Evolutionary conservation across 2,113 vertebrate species (phyloP), one percentile per base, ranked within the genome.

Genomic region (Poicephalus gulielmi): DNA sequence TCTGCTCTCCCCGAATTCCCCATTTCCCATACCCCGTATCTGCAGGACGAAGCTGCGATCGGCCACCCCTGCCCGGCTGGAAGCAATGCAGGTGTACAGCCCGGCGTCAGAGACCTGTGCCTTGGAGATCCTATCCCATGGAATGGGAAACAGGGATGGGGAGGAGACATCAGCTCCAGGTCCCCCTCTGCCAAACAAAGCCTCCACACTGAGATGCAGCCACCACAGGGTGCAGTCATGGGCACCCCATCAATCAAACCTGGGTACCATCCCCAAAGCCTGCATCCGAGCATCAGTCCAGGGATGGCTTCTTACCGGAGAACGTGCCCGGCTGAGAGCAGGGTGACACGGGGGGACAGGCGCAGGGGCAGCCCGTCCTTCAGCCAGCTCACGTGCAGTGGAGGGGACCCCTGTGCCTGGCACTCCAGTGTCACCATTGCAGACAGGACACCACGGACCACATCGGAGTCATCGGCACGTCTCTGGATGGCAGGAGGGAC

Each of bases 31-130:
- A 99, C 99, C 99, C 82, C 96, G 98, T 74, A 99, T 98, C 84
- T 98, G 98, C 73, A 99, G 94, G 84, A 98, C n/a, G n/a, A 99
- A 99, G 93, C 57, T 98, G 57, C 97, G 98, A 76, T 99, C 90
- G 0, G 98, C 98, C 60, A 98, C 98, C 7, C 99, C 99, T 5
- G 99, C 99, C 35, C 41, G 98, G 94, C 98, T 99, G 10, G 98
- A 98, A 2, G 98, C 98, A 19, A 99, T 77, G 31, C 99, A 99
- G 4, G 98, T 98, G 97, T 99, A 99, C 73, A 98, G 69, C 9
- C 99, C 99, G 0, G 98, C 94, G 8, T 99, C 99, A 1, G 98
- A 98, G 70, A 98, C 75, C 94, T 99, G 99, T 67, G 98, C 98
- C 9, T 95, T 98, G 84, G 98, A 98, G 88, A 99, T 99, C 98